Evolutionary conservation across 2,797 vertebrate species (phyloP).

Genomic region (Poliocrania exsul): DNA sequence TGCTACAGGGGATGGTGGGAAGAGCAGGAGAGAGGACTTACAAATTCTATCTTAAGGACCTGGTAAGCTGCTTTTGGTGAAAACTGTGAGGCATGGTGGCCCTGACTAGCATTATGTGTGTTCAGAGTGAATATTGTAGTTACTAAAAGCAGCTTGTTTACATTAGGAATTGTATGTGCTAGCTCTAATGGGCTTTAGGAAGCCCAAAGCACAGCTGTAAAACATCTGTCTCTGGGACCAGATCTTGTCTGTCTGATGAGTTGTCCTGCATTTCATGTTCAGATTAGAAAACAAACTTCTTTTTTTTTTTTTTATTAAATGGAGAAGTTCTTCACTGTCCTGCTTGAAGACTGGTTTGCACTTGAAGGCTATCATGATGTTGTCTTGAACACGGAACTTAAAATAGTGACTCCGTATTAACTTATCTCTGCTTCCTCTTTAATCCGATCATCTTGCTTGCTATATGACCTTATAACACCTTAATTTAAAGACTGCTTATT

Average conservation of each 20-base stretch:
- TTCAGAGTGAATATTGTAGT: conserved; percentile 33
- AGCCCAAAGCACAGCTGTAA: conserved; percentile 60
- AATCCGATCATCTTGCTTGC: conserved; percentile 64
- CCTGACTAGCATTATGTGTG: conserved; percentile 13
- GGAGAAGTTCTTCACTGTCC: neutral
- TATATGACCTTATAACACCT: conserved; percentile 65
- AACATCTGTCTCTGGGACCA: conserved; percentile 59
- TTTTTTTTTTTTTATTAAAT: neutral
- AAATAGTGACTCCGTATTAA: conserved; percentile 64
- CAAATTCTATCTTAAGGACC: accelerated
- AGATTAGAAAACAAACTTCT: neutral
- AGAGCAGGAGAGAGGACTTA: neutral
- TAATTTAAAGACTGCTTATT: conserved; percentile 67
- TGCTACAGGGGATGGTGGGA: neutral
- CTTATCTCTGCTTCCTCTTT: conserved; percentile 63
- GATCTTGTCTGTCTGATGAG: conserved; percentile 42
- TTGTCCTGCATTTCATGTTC: conserved; percentile 16
- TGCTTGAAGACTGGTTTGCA: neutral
- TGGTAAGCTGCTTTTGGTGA: neutral
- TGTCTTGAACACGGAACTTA: conserved; percentile 40
- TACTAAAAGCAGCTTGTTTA: conserved; percentile 71
- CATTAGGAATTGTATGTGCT: conserved; percentile 61
- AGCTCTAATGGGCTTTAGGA: conserved; percentile 65
- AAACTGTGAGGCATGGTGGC: conserved; percentile 10
- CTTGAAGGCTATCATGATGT: conserved; percentile 18